Base-by-base conservation (phyloP, 2,888 invertebrate species). In the Quadroppia sp. region DNA sequence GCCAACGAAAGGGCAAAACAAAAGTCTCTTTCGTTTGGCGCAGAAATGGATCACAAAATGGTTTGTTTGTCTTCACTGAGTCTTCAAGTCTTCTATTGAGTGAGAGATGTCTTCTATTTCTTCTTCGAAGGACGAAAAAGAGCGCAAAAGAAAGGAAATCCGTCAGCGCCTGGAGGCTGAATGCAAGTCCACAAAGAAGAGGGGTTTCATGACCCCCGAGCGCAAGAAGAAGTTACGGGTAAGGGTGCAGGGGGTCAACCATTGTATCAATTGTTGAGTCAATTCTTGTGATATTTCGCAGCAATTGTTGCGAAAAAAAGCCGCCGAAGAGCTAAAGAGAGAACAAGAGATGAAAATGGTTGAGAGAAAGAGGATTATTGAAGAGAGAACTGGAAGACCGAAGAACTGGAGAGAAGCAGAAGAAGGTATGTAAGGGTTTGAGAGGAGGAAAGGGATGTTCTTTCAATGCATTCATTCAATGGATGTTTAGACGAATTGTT, bases 91-190 rank as follows among this genome's bases (percentile, higher is more conserved):
- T n/a, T n/a, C n/a, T n/a, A n/a, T n/a, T n/a, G n/a, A n/a, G n/a
- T n/a, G n/a, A n/a, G n/a, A n/a, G n/a, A n/a, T n/a, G n/a, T n/a
- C n/a, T n/a, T n/a, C n/a, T n/a, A n/a, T 50, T 20, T 50, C n/a
- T 20, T 7, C 7, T n/a, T 20, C 7, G 20, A 50, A 50, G 50
- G 90, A 90, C 84, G 94, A 96, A 85, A 94, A 94, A 85, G 96
- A 96, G 87, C 90, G 94, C 87, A 95, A 96, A 88, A 93, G 96
- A 87, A 96, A 96, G 83, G 96, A 97, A 86, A 96, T 97, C 85
- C 91, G 96, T 85, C 93, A 93, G 87, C 94, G 96, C 84, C 91
- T 97, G 88, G 96, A 96, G 85, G 94, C 95, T 86, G 94, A 95
- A 84, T 96, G 95, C 87, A 94, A 94, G 84, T 83, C 82, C 75